A percentile compares a stretch with the other conserved stretches of the same genome.
Conservation (phyloP, 2,113 vertebrate genomes). For the Muscicapa adusta region DNA sequence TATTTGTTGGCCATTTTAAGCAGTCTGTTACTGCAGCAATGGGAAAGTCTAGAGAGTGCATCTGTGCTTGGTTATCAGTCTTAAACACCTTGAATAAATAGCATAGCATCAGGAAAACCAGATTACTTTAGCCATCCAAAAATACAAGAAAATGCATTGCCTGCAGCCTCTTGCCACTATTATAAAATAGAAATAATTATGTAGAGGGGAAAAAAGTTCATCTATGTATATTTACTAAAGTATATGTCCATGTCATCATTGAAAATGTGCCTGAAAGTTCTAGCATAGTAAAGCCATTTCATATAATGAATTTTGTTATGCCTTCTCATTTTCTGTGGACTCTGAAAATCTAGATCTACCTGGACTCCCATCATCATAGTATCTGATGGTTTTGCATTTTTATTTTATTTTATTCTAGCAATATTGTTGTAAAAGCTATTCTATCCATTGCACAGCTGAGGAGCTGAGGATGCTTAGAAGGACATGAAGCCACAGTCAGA, state of each 20-base stretch:
- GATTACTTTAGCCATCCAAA: slow-evolving; percentile 29
- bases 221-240: not conserved
- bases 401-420: not conserved
- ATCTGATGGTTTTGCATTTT: not conserved
- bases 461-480: not conserved
- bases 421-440: not conserved
- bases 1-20: not conserved
- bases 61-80: slow-evolving; percentile 44
- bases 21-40: not conserved
- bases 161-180: slow-evolving; percentile 4
- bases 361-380: not conserved
- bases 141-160: slow-evolving; percentile 17
- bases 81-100: slow-evolving; percentile 53
- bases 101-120: not conserved
- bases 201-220: not conserved
- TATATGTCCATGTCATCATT: not conserved
- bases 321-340: not conserved
- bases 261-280: slow-evolving; percentile 3
- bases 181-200: slow-evolving; percentile 28
- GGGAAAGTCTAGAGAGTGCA: slow-evolving; percentile 21
- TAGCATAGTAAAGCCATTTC: not conserved
- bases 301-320: not conserved
- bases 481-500: not conserved
- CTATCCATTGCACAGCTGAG: not conserved
- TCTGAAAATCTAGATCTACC: not conserved